Percentiles rank a stretch among this genome's conserved stretches.
These are phyloP conservation scores for Dyspetes luteomarginatus DNA, from an alignment of 2,888 invertebrate species.

Conservation along the genomic window DNA sequence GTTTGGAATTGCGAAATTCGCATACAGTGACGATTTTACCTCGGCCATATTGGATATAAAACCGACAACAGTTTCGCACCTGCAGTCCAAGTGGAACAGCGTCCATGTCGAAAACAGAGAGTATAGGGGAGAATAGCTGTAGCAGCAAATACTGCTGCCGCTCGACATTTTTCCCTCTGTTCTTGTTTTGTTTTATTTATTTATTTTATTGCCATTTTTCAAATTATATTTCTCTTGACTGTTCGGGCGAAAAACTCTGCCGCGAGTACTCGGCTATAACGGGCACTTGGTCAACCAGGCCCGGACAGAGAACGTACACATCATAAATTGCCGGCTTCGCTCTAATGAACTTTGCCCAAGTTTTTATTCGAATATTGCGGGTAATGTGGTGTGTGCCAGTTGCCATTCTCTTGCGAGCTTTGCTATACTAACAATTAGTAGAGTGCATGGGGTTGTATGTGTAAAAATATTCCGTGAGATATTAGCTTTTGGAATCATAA, in stretches of 20 bases:
- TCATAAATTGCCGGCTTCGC: constrained; percentile 31
- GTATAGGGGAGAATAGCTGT: not conserved
- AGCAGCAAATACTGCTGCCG: not conserved
- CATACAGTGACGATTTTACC: constrained; percentile 20
- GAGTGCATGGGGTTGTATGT: not conserved
- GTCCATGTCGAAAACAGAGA: not conserved
- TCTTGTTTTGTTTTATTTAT: constrained; percentile 1
- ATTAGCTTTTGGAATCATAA: not conserved
- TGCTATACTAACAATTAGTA: not conserved
- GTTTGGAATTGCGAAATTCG: constrained; percentile 4
- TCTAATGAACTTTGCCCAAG: constrained; percentile 49
- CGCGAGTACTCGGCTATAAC: not conserved
- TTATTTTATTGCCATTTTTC: constrained; percentile 11
- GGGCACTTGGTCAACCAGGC: not conserved
- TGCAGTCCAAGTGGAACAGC: not conserved
- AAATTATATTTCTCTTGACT: constrained; percentile 13
- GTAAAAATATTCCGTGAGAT: too few relatives aligned
- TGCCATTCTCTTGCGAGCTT: not conserved
- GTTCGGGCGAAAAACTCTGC: not conserved
- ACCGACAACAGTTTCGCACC: constrained; percentile 19
- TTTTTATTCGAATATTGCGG: constrained; percentile 54
- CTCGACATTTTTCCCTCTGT: not conserved
- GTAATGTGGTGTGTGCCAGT: constrained; percentile 9
- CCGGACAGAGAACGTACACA: constrained; percentile 16
- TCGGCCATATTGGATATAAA: constrained; percentile 35